Conservation (phyloP, 1,140 invertebrate genomes). For the Pogonomyrmex barbatus region DNA sequence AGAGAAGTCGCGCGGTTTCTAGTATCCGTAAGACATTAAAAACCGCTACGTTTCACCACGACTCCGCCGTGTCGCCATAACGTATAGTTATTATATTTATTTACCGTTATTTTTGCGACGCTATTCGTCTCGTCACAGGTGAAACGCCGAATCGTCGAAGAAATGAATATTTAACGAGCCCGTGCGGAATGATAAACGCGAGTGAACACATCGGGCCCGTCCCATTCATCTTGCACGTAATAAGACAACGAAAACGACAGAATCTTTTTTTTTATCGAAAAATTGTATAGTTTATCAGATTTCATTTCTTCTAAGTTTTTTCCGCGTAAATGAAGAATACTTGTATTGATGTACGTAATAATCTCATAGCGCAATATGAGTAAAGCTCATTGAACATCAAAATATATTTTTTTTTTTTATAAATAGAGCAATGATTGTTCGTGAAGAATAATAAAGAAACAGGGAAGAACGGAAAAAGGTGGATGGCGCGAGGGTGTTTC, state of each 20-base stretch:
- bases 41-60: constrained; percentile 58
- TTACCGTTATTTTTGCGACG: constrained; percentile 44
- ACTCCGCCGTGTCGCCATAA: constrained; percentile 44
- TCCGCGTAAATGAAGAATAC: neutral
- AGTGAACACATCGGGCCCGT: neutral
- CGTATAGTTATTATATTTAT: constrained; percentile 43
- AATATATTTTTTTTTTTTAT: neutral
- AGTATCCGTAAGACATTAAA: constrained; percentile 57
- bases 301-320: neutral
- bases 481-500: constrained; percentile 59
- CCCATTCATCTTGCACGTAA: neutral
- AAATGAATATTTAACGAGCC: constrained; percentile 21
- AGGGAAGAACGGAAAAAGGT: constrained; percentile 5
- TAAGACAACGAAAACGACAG: neutral
- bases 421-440: neutral
- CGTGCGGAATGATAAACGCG: constrained; percentile 2
- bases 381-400: neutral
- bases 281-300: constrained; percentile 7
- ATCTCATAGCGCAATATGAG: neutral
- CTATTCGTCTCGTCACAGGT: constrained; percentile 28
- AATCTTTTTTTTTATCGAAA: neutral
- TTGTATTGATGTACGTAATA: too few relatives aligned
- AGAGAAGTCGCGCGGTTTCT: constrained; percentile 64
- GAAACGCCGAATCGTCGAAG: constrained; percentile 6
- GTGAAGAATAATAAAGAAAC: neutral